A percentile compares a stretch with the other conserved stretches of the same genome.
These are phyloP conservation scores for Lobophora halterata DNA, from an alignment of 2,888 invertebrate species.

Conservation along the genomic window DNA sequence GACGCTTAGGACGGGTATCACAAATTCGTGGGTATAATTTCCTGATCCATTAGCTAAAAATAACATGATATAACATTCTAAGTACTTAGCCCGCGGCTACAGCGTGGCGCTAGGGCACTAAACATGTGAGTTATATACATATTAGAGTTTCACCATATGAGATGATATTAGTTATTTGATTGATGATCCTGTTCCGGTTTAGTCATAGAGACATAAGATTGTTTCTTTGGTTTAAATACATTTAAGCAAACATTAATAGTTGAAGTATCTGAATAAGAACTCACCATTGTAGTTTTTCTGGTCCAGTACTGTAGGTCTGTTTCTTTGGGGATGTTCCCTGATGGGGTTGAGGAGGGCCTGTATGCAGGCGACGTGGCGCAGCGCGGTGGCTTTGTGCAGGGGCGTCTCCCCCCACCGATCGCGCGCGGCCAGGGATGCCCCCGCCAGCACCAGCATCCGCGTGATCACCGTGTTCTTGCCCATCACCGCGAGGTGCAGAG, in stretches of 20 bases:
- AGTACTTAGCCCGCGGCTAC: too few relatives aligned
- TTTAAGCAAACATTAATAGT: not conserved
- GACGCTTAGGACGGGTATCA: too few relatives aligned
- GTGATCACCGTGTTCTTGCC: constrained; percentile 87
- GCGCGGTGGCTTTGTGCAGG: constrained; percentile 89
- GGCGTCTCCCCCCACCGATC: constrained; percentile 92
- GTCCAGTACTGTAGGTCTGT: constrained; percentile 83
- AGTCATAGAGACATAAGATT: too few relatives aligned
- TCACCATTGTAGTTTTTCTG: constrained; percentile 93
- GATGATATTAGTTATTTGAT: too few relatives aligned
- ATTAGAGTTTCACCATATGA: too few relatives aligned
- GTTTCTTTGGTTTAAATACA: not conserved
- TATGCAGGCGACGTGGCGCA: constrained; percentile 85
- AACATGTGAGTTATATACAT: too few relatives aligned
- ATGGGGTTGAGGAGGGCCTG: constrained; percentile 87
- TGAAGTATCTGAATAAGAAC: constrained; percentile 44
- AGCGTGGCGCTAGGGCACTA: too few relatives aligned
- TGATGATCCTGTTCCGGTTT: too few relatives aligned
- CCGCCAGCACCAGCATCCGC: constrained; percentile 89
- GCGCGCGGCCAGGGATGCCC: constrained; percentile 84
- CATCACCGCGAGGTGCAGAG: constrained; percentile 92
- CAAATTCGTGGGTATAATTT: too few relatives aligned
- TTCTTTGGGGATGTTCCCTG: constrained; percentile 53
- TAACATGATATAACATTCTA: too few relatives aligned
- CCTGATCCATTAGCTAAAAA: too few relatives aligned